phyloP scores from a whole-genome alignment of 2,888 invertebrate species.

The Lycia hirtaria region DNA sequence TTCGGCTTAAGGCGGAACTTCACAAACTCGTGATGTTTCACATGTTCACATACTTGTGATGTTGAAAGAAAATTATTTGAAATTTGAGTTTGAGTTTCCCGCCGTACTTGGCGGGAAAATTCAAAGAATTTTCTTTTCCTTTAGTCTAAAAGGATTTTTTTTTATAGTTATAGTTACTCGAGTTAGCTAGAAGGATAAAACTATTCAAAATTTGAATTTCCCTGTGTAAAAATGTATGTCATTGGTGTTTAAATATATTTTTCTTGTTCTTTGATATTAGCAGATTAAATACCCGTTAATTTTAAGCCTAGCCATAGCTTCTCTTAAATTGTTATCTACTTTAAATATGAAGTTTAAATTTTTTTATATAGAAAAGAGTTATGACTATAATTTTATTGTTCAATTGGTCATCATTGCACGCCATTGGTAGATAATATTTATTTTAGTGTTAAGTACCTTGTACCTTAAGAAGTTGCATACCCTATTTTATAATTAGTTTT shows the following conservation, averaged over 20 bases:
- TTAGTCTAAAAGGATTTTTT: no score
- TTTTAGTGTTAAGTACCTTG: slow-evolving; percentile 60
- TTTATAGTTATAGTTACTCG: no score
- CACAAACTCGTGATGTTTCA: no score
- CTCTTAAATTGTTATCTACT: slow-evolving; percentile 36
- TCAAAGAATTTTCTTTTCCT: no score
- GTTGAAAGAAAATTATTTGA: no score
- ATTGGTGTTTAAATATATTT: neutral
- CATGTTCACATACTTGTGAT: no score
- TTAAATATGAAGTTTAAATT: slow-evolving; percentile 10
- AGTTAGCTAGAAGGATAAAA: no score
- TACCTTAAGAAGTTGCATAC: slow-evolving; percentile 41
- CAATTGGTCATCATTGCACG: slow-evolving; percentile 50
- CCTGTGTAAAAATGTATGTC: neutral
- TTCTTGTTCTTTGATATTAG: slow-evolving; percentile 13
- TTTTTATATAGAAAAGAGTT: neutral
- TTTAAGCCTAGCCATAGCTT: slow-evolving; percentile 14
- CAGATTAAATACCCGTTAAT: slow-evolving; percentile 4
- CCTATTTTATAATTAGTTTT: slow-evolving; percentile 40
- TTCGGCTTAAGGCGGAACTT: no score
- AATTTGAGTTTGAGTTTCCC: no score
- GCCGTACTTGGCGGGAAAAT: no score
- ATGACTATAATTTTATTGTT: slow-evolving; percentile 37
- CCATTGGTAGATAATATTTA: slow-evolving; percentile 67
- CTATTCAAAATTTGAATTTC: no score